Conservation (phyloP, 2,797 vertebrate species). For the Neopelma chrysocephalum region DNA sequence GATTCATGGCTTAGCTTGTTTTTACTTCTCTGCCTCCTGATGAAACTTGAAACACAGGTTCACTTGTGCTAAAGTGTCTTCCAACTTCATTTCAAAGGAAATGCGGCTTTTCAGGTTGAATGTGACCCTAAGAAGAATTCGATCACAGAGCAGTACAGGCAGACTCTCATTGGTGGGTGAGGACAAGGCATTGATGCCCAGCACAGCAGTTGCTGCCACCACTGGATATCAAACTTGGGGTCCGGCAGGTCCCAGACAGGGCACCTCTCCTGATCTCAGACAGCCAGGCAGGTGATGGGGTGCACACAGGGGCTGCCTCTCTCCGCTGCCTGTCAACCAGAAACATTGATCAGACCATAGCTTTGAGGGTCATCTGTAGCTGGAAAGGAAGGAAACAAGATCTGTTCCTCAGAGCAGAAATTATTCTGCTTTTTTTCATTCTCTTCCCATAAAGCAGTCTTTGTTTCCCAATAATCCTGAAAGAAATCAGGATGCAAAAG, state of each 20-base stretch:
- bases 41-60: neutral
- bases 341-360: neutral
- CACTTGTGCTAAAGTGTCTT: neutral
- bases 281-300: rapidly evolving
- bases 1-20: constrained; percentile 1
- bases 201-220: neutral
- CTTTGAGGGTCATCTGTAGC: neutral
- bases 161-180: neutral
- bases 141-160: neutral
- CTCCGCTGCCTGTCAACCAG: rapidly evolving
- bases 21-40: constrained; percentile 29
- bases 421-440: neutral
- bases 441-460: neutral
- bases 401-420: neutral
- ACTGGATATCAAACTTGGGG: neutral
- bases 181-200: neutral
- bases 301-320: neutral
- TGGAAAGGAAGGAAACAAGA: neutral
- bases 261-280: neutral
- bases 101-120: neutral
- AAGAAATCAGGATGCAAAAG: neutral
- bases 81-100: neutral
- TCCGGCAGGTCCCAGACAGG: neutral
- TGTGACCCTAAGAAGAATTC: neutral
- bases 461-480: neutral